A percentile compares a stretch with the other conserved stretches of the same genome.
Evolutionary conservation across 2,888 invertebrate species (phyloP).

Genomic region (Drosophila niveifrons): DNA sequence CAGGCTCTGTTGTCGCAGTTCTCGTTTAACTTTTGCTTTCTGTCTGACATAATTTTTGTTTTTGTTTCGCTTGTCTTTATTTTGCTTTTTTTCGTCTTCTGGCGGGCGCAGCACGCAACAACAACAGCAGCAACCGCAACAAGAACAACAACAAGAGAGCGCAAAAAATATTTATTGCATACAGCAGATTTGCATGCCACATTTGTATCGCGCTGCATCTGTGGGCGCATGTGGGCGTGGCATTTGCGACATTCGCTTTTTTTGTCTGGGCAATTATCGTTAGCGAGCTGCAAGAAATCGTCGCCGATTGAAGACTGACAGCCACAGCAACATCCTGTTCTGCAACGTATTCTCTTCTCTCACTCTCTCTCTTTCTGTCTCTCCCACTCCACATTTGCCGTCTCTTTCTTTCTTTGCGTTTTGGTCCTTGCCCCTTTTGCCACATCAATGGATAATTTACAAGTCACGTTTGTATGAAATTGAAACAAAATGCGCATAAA

Average conservation of each 20-base stretch:
- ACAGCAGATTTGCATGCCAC: constrained; percentile 54
- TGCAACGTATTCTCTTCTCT: constrained; percentile 7
- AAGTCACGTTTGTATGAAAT: constrained; percentile 83
- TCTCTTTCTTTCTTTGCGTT: constrained; percentile 41
- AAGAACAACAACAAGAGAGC: constrained; percentile 9
- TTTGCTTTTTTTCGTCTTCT: constrained; percentile 10
- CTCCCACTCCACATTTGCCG: constrained; percentile 2
- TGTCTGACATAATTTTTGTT: constrained; percentile 54
- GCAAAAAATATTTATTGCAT: constrained; percentile 50
- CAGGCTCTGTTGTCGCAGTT: constrained; percentile 54
- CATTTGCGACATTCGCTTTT: constrained; percentile 11
- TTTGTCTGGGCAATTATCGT: constrained; percentile 30
- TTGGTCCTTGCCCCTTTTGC: constrained; percentile 51
- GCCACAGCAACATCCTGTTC: constrained; percentile 17
- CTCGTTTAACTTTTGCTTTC: constrained; percentile 70
- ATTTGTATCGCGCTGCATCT: constrained; percentile 35
- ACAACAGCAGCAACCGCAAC: constrained; percentile 20
- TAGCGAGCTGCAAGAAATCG: constrained; percentile 19
- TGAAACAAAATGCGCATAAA: constrained; percentile 83
- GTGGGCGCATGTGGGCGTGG: constrained; percentile 41
- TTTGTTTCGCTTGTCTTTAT: constrained; percentile 5
- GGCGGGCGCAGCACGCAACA: constrained; percentile 41
- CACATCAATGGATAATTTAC: constrained; percentile 82
- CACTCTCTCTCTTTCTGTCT: background rate
- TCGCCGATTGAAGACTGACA: constrained; percentile 10